These are phyloP conservation scores for Sphaerophoria taeniata DNA, from an alignment of 2,888 invertebrate species.

Conservation along the genomic window DNA sequence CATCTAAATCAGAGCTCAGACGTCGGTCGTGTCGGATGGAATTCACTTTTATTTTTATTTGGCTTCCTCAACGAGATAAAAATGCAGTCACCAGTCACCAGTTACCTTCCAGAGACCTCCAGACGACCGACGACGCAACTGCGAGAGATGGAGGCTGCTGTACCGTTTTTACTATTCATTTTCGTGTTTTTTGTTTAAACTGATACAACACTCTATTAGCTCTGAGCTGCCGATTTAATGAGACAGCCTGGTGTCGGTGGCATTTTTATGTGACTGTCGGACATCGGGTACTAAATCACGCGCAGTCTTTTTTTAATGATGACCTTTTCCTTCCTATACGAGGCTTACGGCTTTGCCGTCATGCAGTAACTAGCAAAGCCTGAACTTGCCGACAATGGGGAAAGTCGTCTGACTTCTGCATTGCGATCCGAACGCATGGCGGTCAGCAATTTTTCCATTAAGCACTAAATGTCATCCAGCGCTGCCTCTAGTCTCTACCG, in stretches of 20 bases:
- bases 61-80: slow-evolving; percentile 32
- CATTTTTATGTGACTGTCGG: slow-evolving; percentile 68
- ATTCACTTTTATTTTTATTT: slow-evolving; percentile 47
- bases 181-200: neutral
- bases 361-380: slow-evolving; percentile 14
- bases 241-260: slow-evolving; percentile 71
- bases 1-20: slow-evolving; percentile 62
- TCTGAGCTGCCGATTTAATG: slow-evolving; percentile 61
- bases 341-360: slow-evolving; percentile 1
- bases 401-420: slow-evolving; percentile 1
- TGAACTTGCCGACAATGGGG: slow-evolving; percentile 56
- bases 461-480: slow-evolving; percentile 57
- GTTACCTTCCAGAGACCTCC: slow-evolving; percentile 35
- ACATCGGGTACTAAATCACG: slow-evolving; percentile 54
- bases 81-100: slow-evolving; percentile 16
- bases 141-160: slow-evolving; percentile 11
- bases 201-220: slow-evolving; percentile 29
- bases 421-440: neutral
- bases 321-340: slow-evolving; percentile 63
- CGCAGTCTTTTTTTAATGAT: slow-evolving; percentile 52
- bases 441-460: slow-evolving; percentile 70
- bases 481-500: too few relatives aligned
- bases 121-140: slow-evolving; percentile 19
- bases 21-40: slow-evolving; percentile 32
- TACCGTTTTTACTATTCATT: slow-evolving; percentile 12